A percentile compares a stretch with the other conserved stretches of the same genome.
Evolutionary conservation across 2,888 invertebrate genomes (phyloP).

Genomic region (Druceiella hillmani): DNA sequence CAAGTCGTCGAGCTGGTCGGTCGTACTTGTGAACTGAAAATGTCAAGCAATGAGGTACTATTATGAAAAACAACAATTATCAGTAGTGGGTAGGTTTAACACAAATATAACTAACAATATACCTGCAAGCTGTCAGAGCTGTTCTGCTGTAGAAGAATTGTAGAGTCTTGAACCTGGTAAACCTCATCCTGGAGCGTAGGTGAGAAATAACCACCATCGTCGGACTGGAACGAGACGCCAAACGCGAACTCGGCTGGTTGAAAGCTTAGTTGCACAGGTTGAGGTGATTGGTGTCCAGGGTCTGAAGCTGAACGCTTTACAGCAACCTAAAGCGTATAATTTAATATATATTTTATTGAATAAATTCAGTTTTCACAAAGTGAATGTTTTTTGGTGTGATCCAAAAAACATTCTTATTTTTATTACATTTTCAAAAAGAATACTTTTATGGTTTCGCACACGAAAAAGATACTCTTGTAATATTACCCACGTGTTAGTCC

Average conservation of each 20-base stretch:
- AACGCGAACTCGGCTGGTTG: conserved; percentile 58
- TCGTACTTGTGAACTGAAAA: conserved; percentile 58
- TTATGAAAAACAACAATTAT: background rate
- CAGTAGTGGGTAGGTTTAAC: too few relatives aligned
- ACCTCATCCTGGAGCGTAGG: conserved; percentile 70
- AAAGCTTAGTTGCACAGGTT: conserved; percentile 53
- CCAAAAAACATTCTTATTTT: too few relatives aligned
- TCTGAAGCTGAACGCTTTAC: conserved; percentile 72
- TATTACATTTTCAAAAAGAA: too few relatives aligned
- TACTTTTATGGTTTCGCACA: too few relatives aligned
- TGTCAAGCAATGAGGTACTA: background rate
- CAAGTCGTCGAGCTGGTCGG: conserved; percentile 60
- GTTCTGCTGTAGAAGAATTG: too few relatives aligned
- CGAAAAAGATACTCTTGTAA: too few relatives aligned
- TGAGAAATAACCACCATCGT: conserved; percentile 58
- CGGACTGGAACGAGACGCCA: conserved; percentile 58
- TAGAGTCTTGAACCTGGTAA: conserved; percentile 66
- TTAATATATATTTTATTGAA: too few relatives aligned
- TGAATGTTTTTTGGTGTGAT: too few relatives aligned
- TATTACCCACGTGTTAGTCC: too few relatives aligned
- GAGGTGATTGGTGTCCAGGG: conserved; percentile 58
- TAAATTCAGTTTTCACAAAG: conserved; percentile 3
- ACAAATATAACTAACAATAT: too few relatives aligned
- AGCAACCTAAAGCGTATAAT: conserved; percentile 37
- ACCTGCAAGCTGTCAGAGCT: too few relatives aligned